A percentile compares a stretch with the other conserved stretches of the same genome.
These are phyloP conservation scores for Octodon degus DNA, from an alignment of 2,113 vertebrate genomes.

Conservation along the genomic window DNA sequence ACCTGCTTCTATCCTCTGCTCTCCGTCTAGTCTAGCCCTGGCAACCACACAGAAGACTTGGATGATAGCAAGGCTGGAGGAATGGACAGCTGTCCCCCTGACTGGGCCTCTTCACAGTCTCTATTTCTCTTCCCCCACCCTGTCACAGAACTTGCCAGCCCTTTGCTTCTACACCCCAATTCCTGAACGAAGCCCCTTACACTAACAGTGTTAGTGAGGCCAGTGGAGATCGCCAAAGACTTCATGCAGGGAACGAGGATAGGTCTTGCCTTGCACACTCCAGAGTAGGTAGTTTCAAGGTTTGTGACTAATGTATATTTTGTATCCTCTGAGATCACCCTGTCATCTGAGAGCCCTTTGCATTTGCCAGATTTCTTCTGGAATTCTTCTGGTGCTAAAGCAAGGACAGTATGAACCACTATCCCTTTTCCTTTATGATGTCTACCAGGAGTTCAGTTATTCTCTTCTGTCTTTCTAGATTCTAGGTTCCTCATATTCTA, in stretches of 20 bases:
- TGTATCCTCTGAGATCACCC: background rate
- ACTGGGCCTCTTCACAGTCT: background rate
- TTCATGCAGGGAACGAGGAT: background rate
- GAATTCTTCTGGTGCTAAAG: no score
- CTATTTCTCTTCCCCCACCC: background rate
- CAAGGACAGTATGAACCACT: background rate
- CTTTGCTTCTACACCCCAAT: background rate
- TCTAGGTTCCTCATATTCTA: background rate
- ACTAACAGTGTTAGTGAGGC: background rate
- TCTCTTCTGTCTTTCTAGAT: background rate
- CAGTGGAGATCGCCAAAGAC: background rate
- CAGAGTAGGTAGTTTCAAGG: background rate
- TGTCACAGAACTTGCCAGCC: background rate
- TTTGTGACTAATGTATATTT: background rate
- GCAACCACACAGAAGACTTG: rapidly evolving
- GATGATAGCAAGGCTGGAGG: background rate
- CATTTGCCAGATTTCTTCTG: background rate
- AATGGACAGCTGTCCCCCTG: background rate
- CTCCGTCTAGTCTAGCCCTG: background rate
- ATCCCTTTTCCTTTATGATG: background rate
- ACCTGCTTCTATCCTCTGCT: background rate
- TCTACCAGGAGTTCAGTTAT: background rate
- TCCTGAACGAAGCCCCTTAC: background rate
- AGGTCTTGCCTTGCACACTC: background rate
- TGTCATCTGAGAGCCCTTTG: rapidly evolving